Conservation (phyloP, 1,140 invertebrate species). For the Monomorium pharaonis region DNA sequence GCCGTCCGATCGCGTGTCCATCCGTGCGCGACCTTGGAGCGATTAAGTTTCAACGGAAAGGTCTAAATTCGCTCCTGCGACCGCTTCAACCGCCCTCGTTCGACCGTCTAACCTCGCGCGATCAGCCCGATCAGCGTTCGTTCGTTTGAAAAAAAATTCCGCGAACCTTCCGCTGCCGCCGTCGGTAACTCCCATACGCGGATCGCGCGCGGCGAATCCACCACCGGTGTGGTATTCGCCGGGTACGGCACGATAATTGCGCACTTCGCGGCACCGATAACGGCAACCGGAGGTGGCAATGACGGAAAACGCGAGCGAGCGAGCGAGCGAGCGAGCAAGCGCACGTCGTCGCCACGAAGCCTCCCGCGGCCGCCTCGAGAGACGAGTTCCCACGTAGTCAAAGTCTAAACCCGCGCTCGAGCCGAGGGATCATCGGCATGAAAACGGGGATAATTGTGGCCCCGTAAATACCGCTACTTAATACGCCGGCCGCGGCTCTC, state of each 20-base stretch:
- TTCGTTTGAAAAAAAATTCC: constrained; percentile 62
- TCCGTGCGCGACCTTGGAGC: constrained; percentile 73
- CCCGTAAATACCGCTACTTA: constrained; percentile 76
- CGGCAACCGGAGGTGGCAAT: constrained; percentile 5
- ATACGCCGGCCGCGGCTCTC: constrained; percentile 68
- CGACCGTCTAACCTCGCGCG: constrained; percentile 36
- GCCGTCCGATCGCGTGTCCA: constrained; percentile 75
- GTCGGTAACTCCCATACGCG: constrained; percentile 28
- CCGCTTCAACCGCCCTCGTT: constrained; percentile 56
- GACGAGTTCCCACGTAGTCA: constrained; percentile 69
- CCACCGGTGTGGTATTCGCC: neutral
- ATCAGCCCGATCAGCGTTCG: constrained; percentile 44
- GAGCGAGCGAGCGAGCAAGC: neutral
- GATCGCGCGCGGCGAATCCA: neutral
- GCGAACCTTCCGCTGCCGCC: constrained; percentile 56
- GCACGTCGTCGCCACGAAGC: neutral
- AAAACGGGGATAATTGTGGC: constrained; percentile 77
- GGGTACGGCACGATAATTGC: constrained; percentile 25
- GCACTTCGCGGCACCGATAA: constrained; percentile 17
- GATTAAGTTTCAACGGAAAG: constrained; percentile 70
- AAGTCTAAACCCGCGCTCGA: constrained; percentile 37
- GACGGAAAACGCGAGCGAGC: constrained; percentile 33
- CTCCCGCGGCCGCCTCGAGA: constrained; percentile 9
- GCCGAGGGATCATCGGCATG: constrained; percentile 69
- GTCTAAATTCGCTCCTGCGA: constrained; percentile 72